Percentiles rank a stretch among this genome's conserved stretches.
phyloP scores from a whole-genome alignment of 2,797 vertebrate species.

The Acrossocheilus wenchowensis region DNA sequence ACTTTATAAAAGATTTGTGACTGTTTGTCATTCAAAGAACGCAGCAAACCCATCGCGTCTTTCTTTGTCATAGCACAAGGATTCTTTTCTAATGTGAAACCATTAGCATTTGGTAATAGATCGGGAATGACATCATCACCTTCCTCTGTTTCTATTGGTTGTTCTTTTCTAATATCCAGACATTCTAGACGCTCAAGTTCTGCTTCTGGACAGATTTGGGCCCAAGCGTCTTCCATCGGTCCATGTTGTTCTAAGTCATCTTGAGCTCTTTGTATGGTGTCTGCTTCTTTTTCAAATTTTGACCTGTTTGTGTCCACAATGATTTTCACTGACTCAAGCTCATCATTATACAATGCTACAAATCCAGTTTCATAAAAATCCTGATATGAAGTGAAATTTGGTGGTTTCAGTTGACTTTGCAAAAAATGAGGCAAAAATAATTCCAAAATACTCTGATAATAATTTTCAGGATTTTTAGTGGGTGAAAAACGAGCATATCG shows the following conservation, averaged over 20 bases:
- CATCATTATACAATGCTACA: neutral
- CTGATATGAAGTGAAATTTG: neutral
- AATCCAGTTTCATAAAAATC: slow-evolving; percentile 31
- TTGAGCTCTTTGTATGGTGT: slow-evolving; percentile 9
- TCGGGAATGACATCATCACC: no score
- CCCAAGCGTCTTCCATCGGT: slow-evolving; percentile 23
- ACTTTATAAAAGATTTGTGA: no score
- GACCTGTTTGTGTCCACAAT: slow-evolving; percentile 13
- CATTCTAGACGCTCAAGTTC: slow-evolving; percentile 4
- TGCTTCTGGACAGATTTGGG: slow-evolving; percentile 9
- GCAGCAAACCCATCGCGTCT: no score
- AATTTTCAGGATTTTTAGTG: slow-evolving; percentile 35
- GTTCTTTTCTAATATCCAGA: no score
- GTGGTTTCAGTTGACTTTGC: slow-evolving; percentile 35
- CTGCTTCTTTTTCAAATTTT: slow-evolving; percentile 26
- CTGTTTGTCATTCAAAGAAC: no score
- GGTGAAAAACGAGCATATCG: slow-evolving; percentile 47
- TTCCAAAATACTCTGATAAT: slow-evolving; percentile 39
- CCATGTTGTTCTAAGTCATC: neutral
- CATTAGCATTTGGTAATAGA: no score
- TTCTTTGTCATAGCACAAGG: no score
- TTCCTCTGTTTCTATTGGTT: no score
- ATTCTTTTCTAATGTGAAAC: no score
- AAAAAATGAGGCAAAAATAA: slow-evolving; percentile 40
- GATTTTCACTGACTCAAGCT: neutral